These are phyloP conservation scores for Nibea coibor DNA, from an alignment of 2,113 vertebrate genomes.

Conservation along the genomic window DNA sequence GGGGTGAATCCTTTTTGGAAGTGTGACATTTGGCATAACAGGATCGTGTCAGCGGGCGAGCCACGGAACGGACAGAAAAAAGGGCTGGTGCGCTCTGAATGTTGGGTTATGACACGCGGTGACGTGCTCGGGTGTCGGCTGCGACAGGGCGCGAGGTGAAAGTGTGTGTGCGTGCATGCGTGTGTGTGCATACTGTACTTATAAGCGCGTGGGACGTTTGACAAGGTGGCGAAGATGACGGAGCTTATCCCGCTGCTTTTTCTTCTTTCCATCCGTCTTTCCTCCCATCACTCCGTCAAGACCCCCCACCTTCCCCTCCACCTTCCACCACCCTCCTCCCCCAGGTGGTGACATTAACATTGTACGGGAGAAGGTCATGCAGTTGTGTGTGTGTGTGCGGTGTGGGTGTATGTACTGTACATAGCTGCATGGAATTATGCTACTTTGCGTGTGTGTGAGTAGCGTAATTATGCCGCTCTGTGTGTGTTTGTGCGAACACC, in stretches of 20 bases:
- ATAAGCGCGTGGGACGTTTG: neutral
- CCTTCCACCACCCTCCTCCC: constrained; percentile 6
- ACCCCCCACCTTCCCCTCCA: rapidly evolving
- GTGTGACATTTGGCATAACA: constrained; percentile 80
- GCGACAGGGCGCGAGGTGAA: neutral
- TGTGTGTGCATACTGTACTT: neutral
- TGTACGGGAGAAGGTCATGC: constrained; percentile 77
- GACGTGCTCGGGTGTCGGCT: neutral
- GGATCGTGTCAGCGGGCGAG: constrained; percentile 71
- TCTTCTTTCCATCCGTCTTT: constrained; percentile 42
- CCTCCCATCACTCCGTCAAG: constrained; percentile 52
- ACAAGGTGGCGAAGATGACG: constrained; percentile 26
- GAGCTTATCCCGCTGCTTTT: constrained; percentile 25
- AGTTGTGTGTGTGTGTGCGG: constrained; percentile 56
- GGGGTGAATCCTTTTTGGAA: constrained; percentile 76
- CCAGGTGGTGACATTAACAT: constrained; percentile 80
- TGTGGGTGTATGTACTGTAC: constrained; percentile 44
- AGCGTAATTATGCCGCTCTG: constrained; percentile 53
- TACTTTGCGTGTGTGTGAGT: constrained; percentile 22
- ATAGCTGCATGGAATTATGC: constrained; percentile 46
- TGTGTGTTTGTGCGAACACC: constrained; percentile 53
- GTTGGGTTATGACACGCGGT: constrained; percentile 50
- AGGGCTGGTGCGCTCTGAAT: constrained; percentile 47
- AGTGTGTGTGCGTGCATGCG: neutral
- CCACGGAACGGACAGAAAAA: constrained; percentile 25